Base-by-base conservation (phyloP, 2,113 vertebrate species). In the Dolichallabes microphthalmus region DNA sequence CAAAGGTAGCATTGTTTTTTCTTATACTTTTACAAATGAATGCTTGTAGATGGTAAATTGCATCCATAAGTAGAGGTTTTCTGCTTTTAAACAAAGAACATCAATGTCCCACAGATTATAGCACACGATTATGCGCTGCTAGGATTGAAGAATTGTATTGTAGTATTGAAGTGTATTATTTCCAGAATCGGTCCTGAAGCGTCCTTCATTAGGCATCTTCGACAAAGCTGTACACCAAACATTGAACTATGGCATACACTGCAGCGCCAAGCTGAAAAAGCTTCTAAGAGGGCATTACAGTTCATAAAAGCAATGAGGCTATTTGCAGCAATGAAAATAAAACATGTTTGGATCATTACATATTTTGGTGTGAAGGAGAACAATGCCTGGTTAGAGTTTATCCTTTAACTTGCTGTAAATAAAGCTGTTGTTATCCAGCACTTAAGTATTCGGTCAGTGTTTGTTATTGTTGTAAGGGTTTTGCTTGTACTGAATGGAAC, bases 401-500 rank as follows among this genome's bases (percentile, higher is more conserved):
- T 83, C 77, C 85, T 84, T 84, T 86, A 82, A 61, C n/a, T 20
- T 78, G 35, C 19, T 19, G 74, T 52, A 85, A 86, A 88, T 86
- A 82, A 17, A 58, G 55, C 17, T 88, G 88, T 86, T 89, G 64
- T 86, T 82, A 88, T 39, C 17, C 85, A 82, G 45, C 52, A n/a
- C n/a, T 19, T 76, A 69, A 86, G 85, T 86, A 87, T 75, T 78
- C 52, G 84, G 55, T 82, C 53, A 73, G 17, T 84, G 78, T 88
- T 82, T 86, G 82, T 88, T 88, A 76, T 90, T 82, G 57, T 79
- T n/a, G 39, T 80, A 77, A 88, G 69, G 20, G 55, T 64, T 86
- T 74, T 61, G 76, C 75, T 78, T 39, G 39, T 83, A 45, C 61
- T 86, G 63, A 84, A 87, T 85, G 82, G 87, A 89, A 87, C 64